Base-by-base conservation (phyloP, 2,797 vertebrate species). In the Pseudopleuronectes americanus region DNA sequence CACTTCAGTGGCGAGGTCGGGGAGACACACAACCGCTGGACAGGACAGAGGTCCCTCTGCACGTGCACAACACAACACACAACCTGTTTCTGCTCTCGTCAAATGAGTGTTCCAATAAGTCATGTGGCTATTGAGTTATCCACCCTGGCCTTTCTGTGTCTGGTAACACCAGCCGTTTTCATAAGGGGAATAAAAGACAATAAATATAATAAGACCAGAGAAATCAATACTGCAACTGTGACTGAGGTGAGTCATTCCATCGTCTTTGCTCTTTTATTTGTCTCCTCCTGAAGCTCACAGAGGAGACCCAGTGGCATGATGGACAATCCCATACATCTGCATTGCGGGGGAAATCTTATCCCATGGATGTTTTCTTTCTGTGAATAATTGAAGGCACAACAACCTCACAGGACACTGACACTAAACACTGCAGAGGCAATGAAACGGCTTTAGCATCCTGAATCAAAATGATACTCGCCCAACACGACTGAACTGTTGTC, bases 311-410 rank as follows among this genome's bases (percentile, higher is more conserved):
- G 49, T 41, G 57, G 58, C 54, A 71, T 52, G 52, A 61, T 81
- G 81, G 87, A 89, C 86, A 83, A 47, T 71, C 56, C 48, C 71
- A 77, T 82, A 74, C 56, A 91, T 87, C 90, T 90, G 88, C 87
- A 91, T 77, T 91, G 87, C 86, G 89, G 88, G 54, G 81, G 86
- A 83, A 87, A 90, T 80, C 75, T 87, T 87, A 90, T 86, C 81
- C 84, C 4, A 21, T 75, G 66, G 81, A 89, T 81, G 83, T 86
- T 87, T 88, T 82, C 64, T 82, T 79, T 87, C 67, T 59, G 81
- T 90, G 72, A 90, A 91, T 88, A 88, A 89, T 84, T 90, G 82
- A 92, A 87, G 56, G 72, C 74, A 77, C 54, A 64, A 80, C 84
- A 87, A 77, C 68, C 81, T 84, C 72, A 74, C 61, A 84, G 72